Evolutionary conservation across 1,140 invertebrate genomes (phyloP), one percentile per base, ranked within the genome.

Genomic region (Zaprionus africanus): DNA sequence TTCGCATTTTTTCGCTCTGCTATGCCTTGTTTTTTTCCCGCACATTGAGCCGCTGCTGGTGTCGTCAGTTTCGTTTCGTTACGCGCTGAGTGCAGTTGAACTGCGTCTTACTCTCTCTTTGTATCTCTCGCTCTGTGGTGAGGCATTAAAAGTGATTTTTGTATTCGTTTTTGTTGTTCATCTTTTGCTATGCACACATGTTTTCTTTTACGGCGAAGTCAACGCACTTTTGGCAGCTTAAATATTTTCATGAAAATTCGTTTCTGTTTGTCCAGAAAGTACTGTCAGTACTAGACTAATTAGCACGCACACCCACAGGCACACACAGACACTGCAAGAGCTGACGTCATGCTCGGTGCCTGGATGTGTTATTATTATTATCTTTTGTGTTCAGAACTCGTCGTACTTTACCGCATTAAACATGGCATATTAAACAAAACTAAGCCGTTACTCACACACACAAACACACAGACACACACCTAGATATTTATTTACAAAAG

Each of bases 11-110:
- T 22, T 22, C 43, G 15, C 24, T 36, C 5, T 51, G 31, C 59
- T 76, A 15, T 64, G 59, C 38, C 58, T 61, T 36, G 66, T 36
- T 62, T 69, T 63, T 41, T 17, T 70, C 31, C 31, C 66, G 59
- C 43, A 70, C 58, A 70, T 49, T 70, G 43, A 74, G 65, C 34
- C 57, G 46, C 46, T 24, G 41, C 46, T 17, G 9, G 31, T 34
- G 63, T 68, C 61, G 78, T 65, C 84, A 88, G 85, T 88, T 88
- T 84, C 75, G 63, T 68, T 90, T 90, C 68, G 81, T 76, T 81
- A 69, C 71, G 78, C 83, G 64, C 34, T 81, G 68, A 79, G 84
- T 76, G 78, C 81, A 90, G 84, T 87, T 90, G 74, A 62, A 67
- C 19, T 85, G 68, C 56, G 72, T 17, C n/a, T 46, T 46, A 2